Base-by-base conservation (phyloP, 2,888 invertebrate genomes). In the Diplolepis rosae region DNA sequence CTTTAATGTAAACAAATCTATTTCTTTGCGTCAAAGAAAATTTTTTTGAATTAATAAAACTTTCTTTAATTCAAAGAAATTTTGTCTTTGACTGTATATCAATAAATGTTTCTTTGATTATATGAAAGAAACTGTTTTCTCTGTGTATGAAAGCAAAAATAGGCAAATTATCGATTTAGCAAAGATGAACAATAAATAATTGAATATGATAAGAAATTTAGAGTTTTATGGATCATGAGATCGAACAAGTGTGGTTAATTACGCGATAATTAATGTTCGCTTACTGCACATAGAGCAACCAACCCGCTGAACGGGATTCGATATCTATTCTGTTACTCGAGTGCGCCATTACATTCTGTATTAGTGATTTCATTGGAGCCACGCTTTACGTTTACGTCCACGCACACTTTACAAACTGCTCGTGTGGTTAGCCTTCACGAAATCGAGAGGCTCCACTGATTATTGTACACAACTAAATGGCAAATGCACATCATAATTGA, bases 381-480 rank as follows among this genome's bases (percentile, higher is more conserved):
- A 65, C 68, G 71, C 76, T 69, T 74, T 72, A 72, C 72, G 66
- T 69, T 74, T 72, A 72, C 72, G 66, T 50, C 69, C 68, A 52
- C 51, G 66, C 67, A 76, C 70, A 73, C 66, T 73, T 72, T 65
- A 71, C 69, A 73, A 73, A 70, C 75, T 73, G 70, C 66, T 65
- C 71, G 66, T 69, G 68, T 65, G 69, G 72, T 72, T 73, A 68
- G 68, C 72, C 73, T 73, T 71, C 73, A 72, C 71, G 77, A 77
- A 74, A 74, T 74, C 71, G 73, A 74, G 74, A 74, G 74, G 77
- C 70, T 73, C 69, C 71, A 70, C 66, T 72, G 76, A 76, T 76
- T 76, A 71, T 73, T 73, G 72, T 75, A 74, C 70, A 74, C 73
- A 78, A 73, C 77, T 66, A 74, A 77, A 76, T 73, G 73, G 69